Percentiles rank a stretch among this genome's conserved stretches.
phyloP scores from a whole-genome alignment of 2,113 vertebrate genomes.

The Xenopus borealis region DNA sequence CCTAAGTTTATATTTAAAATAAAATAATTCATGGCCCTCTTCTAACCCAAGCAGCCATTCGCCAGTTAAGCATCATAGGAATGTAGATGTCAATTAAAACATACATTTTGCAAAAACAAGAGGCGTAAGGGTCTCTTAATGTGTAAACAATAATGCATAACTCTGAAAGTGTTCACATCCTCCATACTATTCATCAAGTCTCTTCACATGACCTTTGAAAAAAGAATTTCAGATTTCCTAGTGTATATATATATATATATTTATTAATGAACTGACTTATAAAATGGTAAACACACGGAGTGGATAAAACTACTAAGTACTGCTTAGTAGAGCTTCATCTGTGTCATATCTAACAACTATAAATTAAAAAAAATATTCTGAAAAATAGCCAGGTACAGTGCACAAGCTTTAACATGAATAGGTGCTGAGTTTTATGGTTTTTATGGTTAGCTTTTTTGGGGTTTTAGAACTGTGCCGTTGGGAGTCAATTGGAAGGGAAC shows the following conservation, averaged over 20 bases:
- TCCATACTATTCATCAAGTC: neutral
- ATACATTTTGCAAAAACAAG: constrained; percentile 39
- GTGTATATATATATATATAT: neutral
- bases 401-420: no score
- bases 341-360: no score
- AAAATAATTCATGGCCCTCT: constrained; percentile 33
- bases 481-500: no score
- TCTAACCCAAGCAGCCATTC: constrained; percentile 14
- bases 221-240: neutral
- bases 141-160: constrained; percentile 31
- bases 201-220: constrained; percentile 19
- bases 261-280: neutral
- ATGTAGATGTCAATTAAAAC: constrained; percentile 35
- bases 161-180: constrained; percentile 25
- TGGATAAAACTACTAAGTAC: no score
- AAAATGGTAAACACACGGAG: no score
- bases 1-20: no score
- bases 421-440: no score
- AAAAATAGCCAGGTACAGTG: no score
- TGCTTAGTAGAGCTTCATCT: no score
- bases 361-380: no score
- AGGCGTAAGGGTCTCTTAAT: constrained; percentile 16
- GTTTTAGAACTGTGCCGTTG: no score
- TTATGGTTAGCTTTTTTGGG: no score
- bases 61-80: constrained; percentile 19